These are phyloP conservation scores for Drosophila leonis DNA, from an alignment of 2,888 invertebrate species.

Conservation along the genomic window DNA sequence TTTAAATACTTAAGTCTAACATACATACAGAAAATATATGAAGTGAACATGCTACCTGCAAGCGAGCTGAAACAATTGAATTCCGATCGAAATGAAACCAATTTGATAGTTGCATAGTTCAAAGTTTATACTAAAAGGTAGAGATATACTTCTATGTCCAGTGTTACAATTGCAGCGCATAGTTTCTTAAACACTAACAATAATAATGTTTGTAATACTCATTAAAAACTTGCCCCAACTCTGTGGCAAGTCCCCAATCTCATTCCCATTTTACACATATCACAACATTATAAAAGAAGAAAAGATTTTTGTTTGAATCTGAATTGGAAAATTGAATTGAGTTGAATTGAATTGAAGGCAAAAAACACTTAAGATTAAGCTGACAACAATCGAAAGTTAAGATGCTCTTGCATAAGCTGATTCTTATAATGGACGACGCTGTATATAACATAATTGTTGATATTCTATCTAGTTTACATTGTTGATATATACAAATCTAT, in stretches of 20 bases:
- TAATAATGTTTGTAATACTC: constrained; percentile 51
- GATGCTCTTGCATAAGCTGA: constrained; percentile 33
- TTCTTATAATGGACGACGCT: constrained; percentile 3
- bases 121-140: constrained; percentile 48
- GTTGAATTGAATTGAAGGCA: constrained; percentile 3
- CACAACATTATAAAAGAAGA: constrained; percentile 58
- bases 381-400: constrained; percentile 19
- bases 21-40: constrained; percentile 14
- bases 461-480: constrained; percentile 33
- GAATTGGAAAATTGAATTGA: constrained; percentile 1
- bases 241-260: constrained; percentile 22
- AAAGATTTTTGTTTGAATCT: constrained; percentile 19
- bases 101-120: constrained; percentile 36
- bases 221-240: constrained; percentile 23
- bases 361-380: constrained; percentile 36
- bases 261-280: constrained; percentile 59
- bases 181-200: constrained; percentile 52
- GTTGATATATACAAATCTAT: constrained; percentile 24
- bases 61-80: constrained; percentile 40
- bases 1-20: constrained; percentile 66
- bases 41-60: constrained; percentile 29
- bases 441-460: constrained; percentile 8
- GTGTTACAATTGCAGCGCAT: constrained; percentile 61
- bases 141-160: constrained; percentile 35
- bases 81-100: constrained; percentile 35